These are phyloP conservation scores for Platynereis dumerilii DNA, from an alignment of 2,888 invertebrate species.

Conservation along the genomic window DNA sequence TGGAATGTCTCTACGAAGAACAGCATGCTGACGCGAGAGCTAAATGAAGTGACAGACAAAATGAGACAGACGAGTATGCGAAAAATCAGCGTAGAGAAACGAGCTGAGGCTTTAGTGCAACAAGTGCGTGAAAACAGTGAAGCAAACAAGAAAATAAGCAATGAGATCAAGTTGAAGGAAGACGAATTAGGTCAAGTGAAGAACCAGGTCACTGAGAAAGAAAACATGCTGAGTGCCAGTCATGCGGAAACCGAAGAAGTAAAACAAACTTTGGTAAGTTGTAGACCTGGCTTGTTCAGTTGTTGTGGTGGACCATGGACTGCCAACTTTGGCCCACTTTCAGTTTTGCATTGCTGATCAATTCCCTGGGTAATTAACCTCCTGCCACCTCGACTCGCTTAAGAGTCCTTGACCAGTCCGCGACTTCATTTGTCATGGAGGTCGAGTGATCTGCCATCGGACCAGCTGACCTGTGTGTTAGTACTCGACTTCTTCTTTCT, in stretches of 20 bases:
- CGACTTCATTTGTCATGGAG: not conserved
- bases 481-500: no score
- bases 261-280: slow-evolving; percentile 8
- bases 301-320: no score
- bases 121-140: slow-evolving; percentile 11
- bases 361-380: not conserved
- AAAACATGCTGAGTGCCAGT: not conserved
- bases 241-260: slow-evolving; percentile 1
- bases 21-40: slow-evolving; percentile 13
- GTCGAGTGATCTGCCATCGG: not conserved
- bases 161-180: not conserved
- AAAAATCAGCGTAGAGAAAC: slow-evolving; percentile 24
- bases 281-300: no score
- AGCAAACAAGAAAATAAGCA: not conserved
- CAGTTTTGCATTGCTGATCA: not conserved
- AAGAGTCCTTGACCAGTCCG: not conserved
- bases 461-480: no score
- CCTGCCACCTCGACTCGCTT: not conserved
- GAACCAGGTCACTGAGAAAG: slow-evolving; percentile 7
- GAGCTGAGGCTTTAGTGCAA: slow-evolving; percentile 22
- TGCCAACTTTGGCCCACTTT: no score
- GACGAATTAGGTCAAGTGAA: slow-evolving; percentile 7
- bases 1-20: slow-evolving; percentile 28
- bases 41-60: slow-evolving; percentile 17
- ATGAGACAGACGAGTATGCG: slow-evolving; percentile 11